Evolutionary conservation across 2,113 vertebrate genomes (phyloP).

Genomic region (Megaceryle maxima): DNA sequence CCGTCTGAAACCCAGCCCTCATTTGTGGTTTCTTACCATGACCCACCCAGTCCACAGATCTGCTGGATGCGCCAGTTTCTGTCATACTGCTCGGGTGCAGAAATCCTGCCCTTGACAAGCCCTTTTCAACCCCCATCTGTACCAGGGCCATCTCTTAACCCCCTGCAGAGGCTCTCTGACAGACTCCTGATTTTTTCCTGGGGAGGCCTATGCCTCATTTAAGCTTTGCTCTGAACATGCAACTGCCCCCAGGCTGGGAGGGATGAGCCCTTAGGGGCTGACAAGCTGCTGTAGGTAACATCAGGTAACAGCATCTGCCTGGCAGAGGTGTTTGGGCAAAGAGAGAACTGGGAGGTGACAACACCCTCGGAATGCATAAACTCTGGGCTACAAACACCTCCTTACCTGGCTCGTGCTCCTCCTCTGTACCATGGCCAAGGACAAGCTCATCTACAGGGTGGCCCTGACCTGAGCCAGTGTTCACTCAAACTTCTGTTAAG

Average conservation of each 20-base stretch:
- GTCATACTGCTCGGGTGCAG: fast-evolving
- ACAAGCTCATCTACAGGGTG: background rate
- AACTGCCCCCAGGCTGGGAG: background rate
- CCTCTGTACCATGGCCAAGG: background rate
- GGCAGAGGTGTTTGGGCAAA: background rate
- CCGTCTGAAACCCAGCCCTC: background rate
- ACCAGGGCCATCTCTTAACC: background rate
- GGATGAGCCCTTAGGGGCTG: background rate
- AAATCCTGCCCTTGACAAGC: background rate
- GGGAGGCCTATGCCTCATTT: background rate
- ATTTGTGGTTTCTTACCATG: background rate
- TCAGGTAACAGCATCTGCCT: background rate
- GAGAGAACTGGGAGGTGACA: background rate
- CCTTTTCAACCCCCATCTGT: background rate
- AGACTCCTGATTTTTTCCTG: background rate
- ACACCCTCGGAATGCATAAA: background rate
- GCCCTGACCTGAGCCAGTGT: background rate
- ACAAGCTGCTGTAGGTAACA: background rate
- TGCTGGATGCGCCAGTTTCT: background rate
- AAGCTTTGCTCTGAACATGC: background rate
- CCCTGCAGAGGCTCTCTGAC: background rate
- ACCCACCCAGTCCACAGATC: background rate
- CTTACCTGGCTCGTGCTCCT: background rate
- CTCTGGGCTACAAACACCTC: background rate
- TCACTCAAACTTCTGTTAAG: background rate